A percentile compares a stretch with the other conserved stretches of the same genome.
These are phyloP conservation scores for Lemur catta DNA, from an alignment of 2,797 vertebrate genomes.

Conservation along the genomic window DNA sequence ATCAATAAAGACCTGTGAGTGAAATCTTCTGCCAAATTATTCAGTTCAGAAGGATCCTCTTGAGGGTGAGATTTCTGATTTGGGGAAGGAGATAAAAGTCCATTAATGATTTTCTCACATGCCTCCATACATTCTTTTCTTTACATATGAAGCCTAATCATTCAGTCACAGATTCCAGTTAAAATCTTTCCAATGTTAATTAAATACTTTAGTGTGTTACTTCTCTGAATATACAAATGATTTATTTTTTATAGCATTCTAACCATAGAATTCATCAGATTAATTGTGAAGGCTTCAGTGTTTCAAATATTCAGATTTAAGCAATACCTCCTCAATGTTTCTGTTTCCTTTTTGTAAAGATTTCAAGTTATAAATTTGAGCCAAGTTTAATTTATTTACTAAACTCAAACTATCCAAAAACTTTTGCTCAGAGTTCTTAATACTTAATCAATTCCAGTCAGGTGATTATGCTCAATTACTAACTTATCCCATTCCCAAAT, in stretches of 20 bases:
- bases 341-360: background rate
- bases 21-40: background rate
- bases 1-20: background rate
- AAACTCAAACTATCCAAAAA: background rate
- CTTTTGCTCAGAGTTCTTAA: background rate
- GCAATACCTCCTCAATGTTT: background rate
- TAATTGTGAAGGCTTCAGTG: background rate
- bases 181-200: background rate
- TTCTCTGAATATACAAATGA: background rate
- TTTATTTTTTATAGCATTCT: background rate
- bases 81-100: background rate
- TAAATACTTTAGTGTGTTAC: background rate
- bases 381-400: background rate
- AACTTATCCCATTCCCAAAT: background rate
- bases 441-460: background rate
- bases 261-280: too few species aligned
- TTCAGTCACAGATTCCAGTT: background rate
- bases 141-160: too few species aligned
- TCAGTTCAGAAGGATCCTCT: background rate
- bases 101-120: background rate
- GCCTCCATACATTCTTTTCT: background rate
- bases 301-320: background rate
- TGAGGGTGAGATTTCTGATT: background rate
- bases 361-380: background rate
- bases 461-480: background rate